Conservation (phyloP, 1,140 invertebrate species). For the Hycleus cichorii region DNA sequence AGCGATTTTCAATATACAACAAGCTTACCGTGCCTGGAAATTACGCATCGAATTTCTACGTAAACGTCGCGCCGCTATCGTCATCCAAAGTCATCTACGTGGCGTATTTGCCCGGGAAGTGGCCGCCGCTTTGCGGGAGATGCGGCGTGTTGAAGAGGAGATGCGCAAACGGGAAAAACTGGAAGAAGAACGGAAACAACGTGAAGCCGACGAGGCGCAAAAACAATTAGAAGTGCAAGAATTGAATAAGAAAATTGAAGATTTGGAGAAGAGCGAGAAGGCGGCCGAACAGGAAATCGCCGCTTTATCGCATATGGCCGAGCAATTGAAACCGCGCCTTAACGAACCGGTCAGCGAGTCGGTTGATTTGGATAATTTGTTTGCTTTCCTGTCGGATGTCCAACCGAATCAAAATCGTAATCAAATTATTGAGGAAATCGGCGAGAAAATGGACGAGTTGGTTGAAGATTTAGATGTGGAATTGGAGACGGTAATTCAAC, state of each 20-base stretch:
- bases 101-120: conserved; percentile 85
- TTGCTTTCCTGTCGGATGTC: conserved; percentile 83
- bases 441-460: conserved; percentile 73
- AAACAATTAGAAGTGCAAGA: conserved; percentile 20
- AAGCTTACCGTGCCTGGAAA: conserved; percentile 81
- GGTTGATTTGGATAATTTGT: conserved; percentile 87
- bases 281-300: conserved; percentile 69
- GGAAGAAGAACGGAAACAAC: conserved; percentile 56
- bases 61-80: conserved; percentile 74
- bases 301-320: conserved; percentile 66
- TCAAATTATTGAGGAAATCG: conserved; percentile 73
- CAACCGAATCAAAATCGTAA: conserved; percentile 49
- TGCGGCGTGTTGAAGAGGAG: conserved; percentile 87
- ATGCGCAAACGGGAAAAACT: conserved; percentile 60
- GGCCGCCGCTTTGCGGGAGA: conserved; percentile 76
- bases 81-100: conserved; percentile 82
- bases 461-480: conserved; percentile 72
- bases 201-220: conserved; percentile 34
- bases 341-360: conserved; percentile 49
- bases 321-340: conserved; percentile 62
- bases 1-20: conserved; percentile 74
- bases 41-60: conserved; percentile 73
- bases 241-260: conserved; percentile 34
- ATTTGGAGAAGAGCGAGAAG: conserved; percentile 47
- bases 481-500: conserved; percentile 55